Base-by-base conservation (phyloP, 2,797 vertebrate species). In the Amblyraja radiata region DNA sequence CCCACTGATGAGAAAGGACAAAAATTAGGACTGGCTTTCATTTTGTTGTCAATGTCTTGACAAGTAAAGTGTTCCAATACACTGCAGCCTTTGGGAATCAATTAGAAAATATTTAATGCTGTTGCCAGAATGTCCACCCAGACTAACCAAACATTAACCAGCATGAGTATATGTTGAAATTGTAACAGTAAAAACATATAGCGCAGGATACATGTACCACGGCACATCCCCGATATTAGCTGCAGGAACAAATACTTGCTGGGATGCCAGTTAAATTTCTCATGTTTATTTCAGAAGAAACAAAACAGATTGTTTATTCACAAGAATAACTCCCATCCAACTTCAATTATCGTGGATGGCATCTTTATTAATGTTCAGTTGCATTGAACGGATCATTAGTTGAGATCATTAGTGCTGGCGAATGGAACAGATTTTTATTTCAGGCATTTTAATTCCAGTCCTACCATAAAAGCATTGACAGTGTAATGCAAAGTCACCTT, bases 1-100 rank as follows among this genome's bases (percentile, higher is more conserved):
- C 36, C 93, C 93, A 93, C 93, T 93, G 93, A 39, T 65, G 68
- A 68, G 18, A 32, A 63, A 79, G 61, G 16, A 61, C 46, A 61
- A 71, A 6, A 32, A 74, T 54, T 61, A 18, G 13, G 23, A 63
- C 7, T 16, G 58, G 61, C 14, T 86, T 86, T 86, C n/a, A 18
- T 86, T 86, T n/a, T 13, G 61, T 1, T 28, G 23, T 25, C 61
- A 28, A 6, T 28, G n/a, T 6, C 13, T 6, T 65, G n/a, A 65
- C 58, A 86, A 86, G 58, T 16, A 86, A 32, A 65, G 54, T 32
- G 13, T 14, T 63, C 6, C 83, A 86, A 65, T 86, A 28, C 13
- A 86, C 83, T 28, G 13, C 14, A n/a, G 13, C 6, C 13, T 16
- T 63, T 18, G 28, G 28, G 58, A n/a, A 63, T 65, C 25, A 16